Conservation (phyloP, 2,797 vertebrate species). For the Cirrhinus mrigala region DNA sequence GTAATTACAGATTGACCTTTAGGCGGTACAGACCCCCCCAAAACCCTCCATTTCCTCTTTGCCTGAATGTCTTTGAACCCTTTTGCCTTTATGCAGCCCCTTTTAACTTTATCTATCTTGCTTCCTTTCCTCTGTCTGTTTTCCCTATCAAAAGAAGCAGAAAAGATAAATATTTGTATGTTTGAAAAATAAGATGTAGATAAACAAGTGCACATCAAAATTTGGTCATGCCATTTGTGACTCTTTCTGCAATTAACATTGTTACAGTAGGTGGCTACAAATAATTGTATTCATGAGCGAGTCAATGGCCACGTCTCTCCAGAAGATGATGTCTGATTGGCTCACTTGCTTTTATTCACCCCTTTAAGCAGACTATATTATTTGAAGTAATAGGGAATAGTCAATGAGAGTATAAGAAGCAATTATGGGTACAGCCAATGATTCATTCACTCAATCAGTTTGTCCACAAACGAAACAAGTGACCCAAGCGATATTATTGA, state of each 20-base stretch:
- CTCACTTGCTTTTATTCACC: not conserved
- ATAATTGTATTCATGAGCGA: not conserved
- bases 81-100: not conserved
- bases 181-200: not conserved
- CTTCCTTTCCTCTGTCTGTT: not conserved
- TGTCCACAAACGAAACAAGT: not conserved
- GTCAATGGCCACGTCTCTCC: not conserved
- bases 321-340: not conserved
- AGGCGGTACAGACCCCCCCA: conserved; percentile 58
- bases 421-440: not conserved
- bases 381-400: not conserved
- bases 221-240: not conserved
- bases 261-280: not conserved
- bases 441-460: not conserved
- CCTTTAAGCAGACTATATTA: not conserved
- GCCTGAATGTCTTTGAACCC: conserved; percentile 19
- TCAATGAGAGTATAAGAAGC: not conserved
- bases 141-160: not conserved
- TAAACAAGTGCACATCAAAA: not conserved
- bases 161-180: not conserved
- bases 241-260: not conserved
- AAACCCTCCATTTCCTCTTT: conserved; percentile 52
- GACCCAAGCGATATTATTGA: too few species aligned
- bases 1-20: conserved; percentile 78
- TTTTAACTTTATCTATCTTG: not conserved